phyloP scores from a whole-genome alignment of 2,797 vertebrate genomes.

The Mergus octosetaceus region DNA sequence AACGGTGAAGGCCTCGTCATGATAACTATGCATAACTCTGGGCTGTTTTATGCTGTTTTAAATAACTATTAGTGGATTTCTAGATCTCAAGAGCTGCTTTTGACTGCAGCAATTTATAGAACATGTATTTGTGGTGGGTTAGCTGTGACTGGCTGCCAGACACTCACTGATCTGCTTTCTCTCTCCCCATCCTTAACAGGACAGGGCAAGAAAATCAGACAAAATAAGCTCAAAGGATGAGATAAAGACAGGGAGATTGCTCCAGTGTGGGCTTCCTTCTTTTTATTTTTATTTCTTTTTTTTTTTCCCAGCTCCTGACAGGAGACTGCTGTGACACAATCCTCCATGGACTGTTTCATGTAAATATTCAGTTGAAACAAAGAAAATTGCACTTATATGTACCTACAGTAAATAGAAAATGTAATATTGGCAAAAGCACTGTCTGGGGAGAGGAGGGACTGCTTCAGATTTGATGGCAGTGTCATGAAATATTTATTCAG shows the following conservation, averaged over 20 bases:
- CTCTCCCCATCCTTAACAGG: neutral
- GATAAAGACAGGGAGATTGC: neutral
- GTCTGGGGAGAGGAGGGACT: neutral
- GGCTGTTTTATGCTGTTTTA: neutral
- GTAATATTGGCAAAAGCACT: neutral
- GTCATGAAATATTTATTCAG: neutral
- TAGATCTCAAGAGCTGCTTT: neutral
- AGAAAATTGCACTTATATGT: fast-evolving
- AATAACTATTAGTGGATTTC: neutral
- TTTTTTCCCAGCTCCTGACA: neutral
- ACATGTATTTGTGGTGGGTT: neutral
- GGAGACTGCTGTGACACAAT: neutral
- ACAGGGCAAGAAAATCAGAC: neutral
- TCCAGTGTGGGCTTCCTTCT: neutral
- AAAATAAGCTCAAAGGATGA: neutral
- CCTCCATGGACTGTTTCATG: neutral
- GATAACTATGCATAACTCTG: neutral
- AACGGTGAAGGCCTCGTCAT: neutral
- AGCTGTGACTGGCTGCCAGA: neutral
- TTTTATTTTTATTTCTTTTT: too few relatives aligned
- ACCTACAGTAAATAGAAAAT: neutral
- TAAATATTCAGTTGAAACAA: neutral
- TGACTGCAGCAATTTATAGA: neutral
- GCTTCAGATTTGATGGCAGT: neutral
- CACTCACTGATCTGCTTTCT: too few relatives aligned